Base-by-base conservation (phyloP, 2,113 vertebrate genomes). In the Lynx canadensis region DNA sequence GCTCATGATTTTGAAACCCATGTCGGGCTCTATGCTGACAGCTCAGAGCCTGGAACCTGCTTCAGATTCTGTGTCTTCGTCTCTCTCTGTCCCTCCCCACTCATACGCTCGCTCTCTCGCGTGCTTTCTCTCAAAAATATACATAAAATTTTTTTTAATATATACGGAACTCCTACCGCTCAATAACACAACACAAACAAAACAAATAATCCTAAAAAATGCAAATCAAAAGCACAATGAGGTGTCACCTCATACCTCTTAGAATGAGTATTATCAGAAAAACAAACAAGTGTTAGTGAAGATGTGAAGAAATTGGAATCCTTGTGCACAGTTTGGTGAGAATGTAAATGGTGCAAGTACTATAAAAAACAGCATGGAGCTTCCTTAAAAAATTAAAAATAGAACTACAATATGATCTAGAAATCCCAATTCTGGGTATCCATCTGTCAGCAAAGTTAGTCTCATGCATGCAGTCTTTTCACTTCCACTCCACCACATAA, bases 131-230 rank as follows among this genome's bases (percentile, higher is more conserved):
- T 57, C 7, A 60, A 23, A 60, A 60, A 23, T 60, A 23, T 23
- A 60, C 21, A 23, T 8, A 60, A 60, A 21, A 3, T 38, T 55
- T 92, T 80, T 36, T 4, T 91, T 96, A 95, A 78, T 71, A 86
- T 3, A 71, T 38, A 93, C 88, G 31, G 13, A 96, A 79, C 13
- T 69, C 83, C 57, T 83, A 63, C 13, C 69, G 41, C 7, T 74
- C 21, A 91, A 57, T 18, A 83, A 21, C 25, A 73, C 85, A 92
- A 83, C 3, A 38, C 52, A 82, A 89, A 80, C 9, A 13, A 71
- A 71, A 89, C 18, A 84, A 57, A 83, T 60, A 33, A 9, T 73
- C 78, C n/a, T 29, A 78, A 97, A 92, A 85, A 92, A 92, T 60
- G 15, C 3, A 80, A 94, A 89, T 76, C 11, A 68, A 81, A 85